phyloP scores from a whole-genome alignment of 2,797 vertebrate species.

The Phylloscopus collybita region DNA sequence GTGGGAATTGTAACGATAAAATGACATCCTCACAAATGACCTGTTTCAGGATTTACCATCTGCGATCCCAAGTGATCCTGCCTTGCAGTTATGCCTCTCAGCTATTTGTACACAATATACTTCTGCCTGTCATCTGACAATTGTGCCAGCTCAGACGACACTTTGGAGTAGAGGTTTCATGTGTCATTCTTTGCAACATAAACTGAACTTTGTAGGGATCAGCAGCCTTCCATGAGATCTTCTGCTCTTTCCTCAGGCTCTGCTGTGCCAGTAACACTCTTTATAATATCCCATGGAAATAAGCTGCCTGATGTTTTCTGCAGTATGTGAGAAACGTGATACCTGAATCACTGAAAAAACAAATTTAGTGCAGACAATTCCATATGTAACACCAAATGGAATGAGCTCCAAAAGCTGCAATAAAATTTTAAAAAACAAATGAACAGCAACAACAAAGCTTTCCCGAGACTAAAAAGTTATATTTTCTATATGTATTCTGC shows the following conservation, averaged over 20 bases:
- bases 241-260: conserved; percentile 48
- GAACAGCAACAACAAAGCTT: not conserved
- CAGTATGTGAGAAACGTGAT: conserved; percentile 32
- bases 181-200: conserved; percentile 48
- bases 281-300: conserved; percentile 65
- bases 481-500: not conserved
- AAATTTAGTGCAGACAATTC: conserved; percentile 62
- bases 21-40: not conserved
- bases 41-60: not conserved
- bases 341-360: conserved; percentile 49
- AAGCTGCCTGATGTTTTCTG: conserved; percentile 51
- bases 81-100: not conserved
- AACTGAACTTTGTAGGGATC: conserved; percentile 39
- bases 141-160: conserved; percentile 16
- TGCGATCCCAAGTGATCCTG: not conserved
- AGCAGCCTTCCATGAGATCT: conserved; percentile 55
- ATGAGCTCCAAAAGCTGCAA: conserved; percentile 44
- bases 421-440: not conserved
- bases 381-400: conserved; percentile 54
- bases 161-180: conserved; percentile 39
- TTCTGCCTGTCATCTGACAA: not conserved
- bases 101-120: not conserved
- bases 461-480: not conserved
- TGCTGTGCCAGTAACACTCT: conserved; percentile 42
- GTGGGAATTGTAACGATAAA: not conserved